A percentile compares a stretch with the other conserved stretches of the same genome.
phyloP scores from a whole-genome alignment of 2,888 invertebrate genomes.

The Ernsta delagoae region DNA sequence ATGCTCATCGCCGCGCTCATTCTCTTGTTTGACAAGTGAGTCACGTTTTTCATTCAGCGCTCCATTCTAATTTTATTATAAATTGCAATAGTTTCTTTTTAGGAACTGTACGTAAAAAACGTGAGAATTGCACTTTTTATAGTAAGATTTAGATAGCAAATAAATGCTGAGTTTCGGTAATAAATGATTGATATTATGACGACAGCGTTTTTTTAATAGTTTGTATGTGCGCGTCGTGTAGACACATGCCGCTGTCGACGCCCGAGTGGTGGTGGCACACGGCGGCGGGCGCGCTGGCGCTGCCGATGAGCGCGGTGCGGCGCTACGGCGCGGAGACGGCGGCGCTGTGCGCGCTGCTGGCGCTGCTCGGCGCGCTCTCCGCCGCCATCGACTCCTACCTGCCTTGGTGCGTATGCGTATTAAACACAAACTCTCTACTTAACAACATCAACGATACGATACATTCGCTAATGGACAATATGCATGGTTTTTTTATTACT shows the following conservation, averaged over 20 bases:
- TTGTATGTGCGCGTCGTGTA: constrained; percentile 46
- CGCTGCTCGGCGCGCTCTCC: constrained; percentile 91
- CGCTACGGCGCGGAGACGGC: constrained; percentile 91
- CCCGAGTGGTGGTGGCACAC: constrained; percentile 96
- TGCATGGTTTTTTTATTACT: no score
- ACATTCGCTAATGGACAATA: no score
- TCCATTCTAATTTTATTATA: no score
- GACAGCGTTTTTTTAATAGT: no score
- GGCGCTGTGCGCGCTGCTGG: constrained; percentile 88
- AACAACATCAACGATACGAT: no score
- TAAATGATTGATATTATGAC: no score
- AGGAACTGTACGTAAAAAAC: no score
- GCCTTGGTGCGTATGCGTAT: constrained; percentile 88
- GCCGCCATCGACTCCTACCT: constrained; percentile 92
- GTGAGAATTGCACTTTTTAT: no score
- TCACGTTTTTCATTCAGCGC: constrained; percentile 42
- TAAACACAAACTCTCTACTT: no score
- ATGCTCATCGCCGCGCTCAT: constrained; percentile 85
- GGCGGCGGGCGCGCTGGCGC: constrained; percentile 89
- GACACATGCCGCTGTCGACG: constrained; percentile 91
- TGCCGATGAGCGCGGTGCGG: constrained; percentile 92
- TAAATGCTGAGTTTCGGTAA: no score
- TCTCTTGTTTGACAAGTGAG: constrained; percentile 83
- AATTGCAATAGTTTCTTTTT: no score
- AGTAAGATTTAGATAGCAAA: no score